These are phyloP conservation scores for Callionymus lyra DNA, from an alignment of 2,113 vertebrate species.

Conservation along the genomic window DNA sequence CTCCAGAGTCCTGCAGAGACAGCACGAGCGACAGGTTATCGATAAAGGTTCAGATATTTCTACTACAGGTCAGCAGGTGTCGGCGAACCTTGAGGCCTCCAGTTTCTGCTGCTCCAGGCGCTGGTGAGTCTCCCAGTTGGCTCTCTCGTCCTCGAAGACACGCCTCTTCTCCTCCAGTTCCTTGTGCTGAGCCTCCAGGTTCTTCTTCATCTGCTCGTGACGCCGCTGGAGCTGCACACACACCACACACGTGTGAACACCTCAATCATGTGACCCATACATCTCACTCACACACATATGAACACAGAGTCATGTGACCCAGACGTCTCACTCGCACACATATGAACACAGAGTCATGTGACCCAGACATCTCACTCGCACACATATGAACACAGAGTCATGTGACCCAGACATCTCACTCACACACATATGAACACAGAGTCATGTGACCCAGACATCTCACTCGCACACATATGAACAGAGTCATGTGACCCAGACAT, in stretches of 20 bases:
- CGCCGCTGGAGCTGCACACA: slow-evolving; percentile 81
- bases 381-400: too few species aligned
- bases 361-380: too few species aligned
- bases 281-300: too few species aligned
- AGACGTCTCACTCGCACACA: not conserved
- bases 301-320: not conserved
- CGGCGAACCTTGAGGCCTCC: slow-evolving; percentile 76
- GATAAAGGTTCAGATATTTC: not conserved
- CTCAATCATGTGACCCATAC: too few species aligned
- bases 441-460: too few species aligned
- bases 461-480: too few species aligned
- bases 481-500: too few species aligned
- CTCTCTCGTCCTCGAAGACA: slow-evolving; percentile 88
- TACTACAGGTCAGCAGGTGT: not conserved
- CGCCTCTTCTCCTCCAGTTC: slow-evolving; percentile 93
- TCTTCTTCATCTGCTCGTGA: slow-evolving; percentile 99
- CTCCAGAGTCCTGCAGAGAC: slow-evolving; percentile 84
- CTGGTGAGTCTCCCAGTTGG: slow-evolving; percentile 89
- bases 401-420: too few species aligned
- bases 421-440: too few species aligned
- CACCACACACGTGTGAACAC: not conserved
- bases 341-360: too few species aligned
- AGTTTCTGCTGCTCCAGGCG: slow-evolving; percentile 92
- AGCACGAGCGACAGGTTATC: not conserved
- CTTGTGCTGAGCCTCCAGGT: slow-evolving; percentile 95